Percentiles rank a stretch among this genome's conserved stretches.
These are phyloP conservation scores for Larimichthys crocea DNA, from an alignment of 2,113 vertebrate genomes.

Conservation along the genomic window DNA sequence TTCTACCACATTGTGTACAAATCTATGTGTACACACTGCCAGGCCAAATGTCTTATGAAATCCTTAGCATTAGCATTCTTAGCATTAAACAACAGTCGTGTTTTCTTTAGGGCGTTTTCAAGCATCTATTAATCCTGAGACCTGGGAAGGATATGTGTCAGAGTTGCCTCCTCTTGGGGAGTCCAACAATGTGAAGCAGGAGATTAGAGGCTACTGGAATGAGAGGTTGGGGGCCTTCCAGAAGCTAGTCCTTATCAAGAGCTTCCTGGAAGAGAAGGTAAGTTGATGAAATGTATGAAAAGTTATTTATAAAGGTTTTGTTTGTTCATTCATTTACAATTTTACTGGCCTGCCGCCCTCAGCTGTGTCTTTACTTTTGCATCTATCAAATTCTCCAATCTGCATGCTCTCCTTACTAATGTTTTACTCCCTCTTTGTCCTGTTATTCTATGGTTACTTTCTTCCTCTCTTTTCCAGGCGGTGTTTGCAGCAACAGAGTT, in stretches of 20 bases:
- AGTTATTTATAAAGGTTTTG: background rate
- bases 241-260: conserved; percentile 87
- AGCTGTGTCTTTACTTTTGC: background rate
- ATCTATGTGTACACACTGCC: background rate
- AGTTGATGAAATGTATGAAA: background rate
- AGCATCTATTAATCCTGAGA: conserved; percentile 79
- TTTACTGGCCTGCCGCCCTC: too few species aligned
- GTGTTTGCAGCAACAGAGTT: conserved; percentile 87
- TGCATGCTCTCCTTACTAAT: background rate
- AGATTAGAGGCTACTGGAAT: conserved; percentile 67
- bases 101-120: conserved; percentile 81
- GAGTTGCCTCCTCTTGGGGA: conserved; percentile 31
- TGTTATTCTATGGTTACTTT: background rate
- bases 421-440: background rate
- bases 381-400: background rate
- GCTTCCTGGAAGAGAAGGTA: conserved; percentile 87
- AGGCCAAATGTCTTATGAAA: background rate
- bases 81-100: background rate
- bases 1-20: background rate
- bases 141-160: conserved; percentile 60
- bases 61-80: background rate
- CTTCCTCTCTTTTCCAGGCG: conserved; percentile 72
- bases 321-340: background rate
- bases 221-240: conserved; percentile 82
- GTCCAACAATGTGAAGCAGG: conserved; percentile 9